Evolutionary conservation across 1,140 invertebrate genomes (phyloP).

Genomic region (Probaryconus sp.): DNA sequence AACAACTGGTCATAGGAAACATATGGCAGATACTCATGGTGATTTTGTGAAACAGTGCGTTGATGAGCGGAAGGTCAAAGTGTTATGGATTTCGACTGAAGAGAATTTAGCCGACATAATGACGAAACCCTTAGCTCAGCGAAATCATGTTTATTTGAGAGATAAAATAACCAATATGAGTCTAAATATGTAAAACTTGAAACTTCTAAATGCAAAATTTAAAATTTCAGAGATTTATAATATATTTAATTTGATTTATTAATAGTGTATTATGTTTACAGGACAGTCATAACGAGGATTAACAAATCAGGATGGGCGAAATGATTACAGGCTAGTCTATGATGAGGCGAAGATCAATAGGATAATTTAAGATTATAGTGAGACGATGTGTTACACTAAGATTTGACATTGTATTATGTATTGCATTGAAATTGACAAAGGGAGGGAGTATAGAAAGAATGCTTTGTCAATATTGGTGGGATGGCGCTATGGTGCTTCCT

Average conservation of each 20-base stretch:
- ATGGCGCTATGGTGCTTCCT: too few species aligned
- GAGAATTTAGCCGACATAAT: constrained; percentile 56
- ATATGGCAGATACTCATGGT: constrained; percentile 47
- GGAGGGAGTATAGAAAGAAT: constrained; percentile 9
- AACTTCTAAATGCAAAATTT: too few species aligned
- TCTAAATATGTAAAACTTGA: constrained; percentile 4
- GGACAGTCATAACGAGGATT: constrained; percentile 7
- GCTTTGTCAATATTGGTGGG: too few species aligned
- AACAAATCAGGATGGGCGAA: background rate
- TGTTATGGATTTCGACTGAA: constrained; percentile 40
- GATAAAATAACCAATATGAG: constrained; percentile 43
- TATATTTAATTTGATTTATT: constrained; percentile 4
- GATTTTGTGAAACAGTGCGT: constrained; percentile 54
- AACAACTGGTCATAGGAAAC: constrained; percentile 34
- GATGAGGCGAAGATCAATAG: too few species aligned
- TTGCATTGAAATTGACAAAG: constrained; percentile 18
- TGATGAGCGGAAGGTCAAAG: constrained; percentile 40
- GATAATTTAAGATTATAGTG: constrained; percentile 1
- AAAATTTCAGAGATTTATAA: constrained; percentile 10
- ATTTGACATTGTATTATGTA: constrained; percentile 2
- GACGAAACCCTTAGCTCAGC: constrained; percentile 47
- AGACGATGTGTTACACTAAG: background rate
- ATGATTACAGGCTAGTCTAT: too few species aligned
- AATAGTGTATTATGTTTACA: constrained; percentile 6
- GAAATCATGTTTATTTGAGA: constrained; percentile 38